These are phyloP conservation scores for Thunnus thynnus DNA, from an alignment of 2,113 vertebrate species.

Conservation along the genomic window DNA sequence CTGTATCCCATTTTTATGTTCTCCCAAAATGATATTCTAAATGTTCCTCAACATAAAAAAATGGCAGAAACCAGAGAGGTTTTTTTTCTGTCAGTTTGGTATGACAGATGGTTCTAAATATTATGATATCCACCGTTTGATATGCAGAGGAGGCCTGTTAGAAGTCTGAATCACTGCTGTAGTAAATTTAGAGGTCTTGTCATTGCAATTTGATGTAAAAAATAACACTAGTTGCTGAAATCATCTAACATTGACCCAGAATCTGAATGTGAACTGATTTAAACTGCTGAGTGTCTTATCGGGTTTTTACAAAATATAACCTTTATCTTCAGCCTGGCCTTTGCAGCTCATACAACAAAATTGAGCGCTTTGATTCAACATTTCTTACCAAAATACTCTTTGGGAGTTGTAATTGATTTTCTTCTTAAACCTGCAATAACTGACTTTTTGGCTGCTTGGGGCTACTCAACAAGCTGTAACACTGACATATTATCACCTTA, in stretches of 20 bases:
- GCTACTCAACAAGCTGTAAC: no score
- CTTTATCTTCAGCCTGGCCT: no score
- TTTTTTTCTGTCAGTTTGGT: neutral
- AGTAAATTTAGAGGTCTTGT: conserved; percentile 26
- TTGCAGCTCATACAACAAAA: no score
- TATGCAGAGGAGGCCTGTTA: conserved; percentile 7
- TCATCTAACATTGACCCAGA: conserved; percentile 18
- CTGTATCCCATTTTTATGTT: neutral
- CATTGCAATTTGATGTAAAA: neutral
- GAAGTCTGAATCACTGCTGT: conserved; percentile 32
- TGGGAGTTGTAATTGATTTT: no score
- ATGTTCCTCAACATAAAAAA: neutral
- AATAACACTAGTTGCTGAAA: conserved; percentile 23
- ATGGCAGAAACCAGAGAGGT: neutral
- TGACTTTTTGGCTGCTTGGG: no score
- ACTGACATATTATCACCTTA: no score
- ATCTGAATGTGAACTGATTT: conserved; percentile 20
- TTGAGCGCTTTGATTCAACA: no score
- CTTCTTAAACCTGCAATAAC: no score
- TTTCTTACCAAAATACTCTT: no score
- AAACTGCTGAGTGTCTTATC: neutral
- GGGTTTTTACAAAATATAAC: neutral
- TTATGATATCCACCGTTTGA: conserved; percentile 32
- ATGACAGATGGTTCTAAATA: conserved; percentile 36
- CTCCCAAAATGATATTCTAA: neutral